These are phyloP conservation scores for Merops nubicus DNA, from an alignment of 2,113 vertebrate species.

Conservation along the genomic window DNA sequence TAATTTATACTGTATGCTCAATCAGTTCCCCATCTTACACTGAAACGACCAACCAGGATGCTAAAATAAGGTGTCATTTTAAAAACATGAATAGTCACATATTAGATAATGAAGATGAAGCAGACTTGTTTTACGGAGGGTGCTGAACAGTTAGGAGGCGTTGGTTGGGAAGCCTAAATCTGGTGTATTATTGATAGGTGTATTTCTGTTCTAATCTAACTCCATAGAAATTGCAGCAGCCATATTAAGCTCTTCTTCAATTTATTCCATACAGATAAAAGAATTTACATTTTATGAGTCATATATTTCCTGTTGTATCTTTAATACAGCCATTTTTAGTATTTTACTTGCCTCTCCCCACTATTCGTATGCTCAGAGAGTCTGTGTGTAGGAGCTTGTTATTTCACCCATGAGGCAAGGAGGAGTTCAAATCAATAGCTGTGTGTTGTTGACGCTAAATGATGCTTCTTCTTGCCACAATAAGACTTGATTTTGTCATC, in stretches of 20 bases:
- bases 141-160: background rate
- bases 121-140: background rate
- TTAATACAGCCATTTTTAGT: conserved; percentile 70
- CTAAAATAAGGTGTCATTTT: conserved; percentile 5
- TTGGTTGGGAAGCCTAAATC: conserved; percentile 27
- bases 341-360: conserved; percentile 42
- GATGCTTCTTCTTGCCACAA: conserved; percentile 51
- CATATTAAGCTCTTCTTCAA: conserved; percentile 62
- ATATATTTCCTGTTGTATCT: conserved; percentile 68
- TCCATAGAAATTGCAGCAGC: conserved; percentile 59
- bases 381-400: conserved; percentile 53
- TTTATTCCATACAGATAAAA: conserved; percentile 57
- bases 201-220: conserved; percentile 71
- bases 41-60: background rate
- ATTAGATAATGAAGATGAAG: background rate
- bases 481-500: conserved; percentile 71
- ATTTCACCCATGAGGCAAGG: conserved; percentile 62
- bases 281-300: conserved; percentile 70
- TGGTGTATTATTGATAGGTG: conserved; percentile 55
- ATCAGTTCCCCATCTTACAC: background rate
- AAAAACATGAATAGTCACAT: background rate
- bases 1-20: background rate
- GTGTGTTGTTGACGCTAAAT: conserved; percentile 47
- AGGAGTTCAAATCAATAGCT: conserved; percentile 65
- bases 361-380: conserved; percentile 52